A percentile compares a stretch with the other conserved stretches of the same genome.
Conservation (phyloP, 1,140 invertebrate genomes). For the Agrypnia vestita region DNA sequence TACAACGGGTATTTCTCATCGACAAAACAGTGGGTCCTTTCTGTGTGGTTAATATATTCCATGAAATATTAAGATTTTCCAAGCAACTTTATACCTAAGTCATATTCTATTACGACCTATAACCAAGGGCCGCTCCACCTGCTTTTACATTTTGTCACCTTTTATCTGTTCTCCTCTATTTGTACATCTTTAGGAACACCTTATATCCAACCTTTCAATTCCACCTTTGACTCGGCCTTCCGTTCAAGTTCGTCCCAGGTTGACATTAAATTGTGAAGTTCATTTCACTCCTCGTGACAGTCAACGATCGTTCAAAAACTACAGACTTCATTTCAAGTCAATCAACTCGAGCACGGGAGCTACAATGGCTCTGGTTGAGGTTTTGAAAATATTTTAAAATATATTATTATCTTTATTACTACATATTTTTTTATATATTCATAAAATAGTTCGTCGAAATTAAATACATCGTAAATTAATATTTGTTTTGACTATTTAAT, state of each 20-base stretch:
- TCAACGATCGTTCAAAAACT: neutral
- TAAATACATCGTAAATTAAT: no score
- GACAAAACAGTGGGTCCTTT: no score
- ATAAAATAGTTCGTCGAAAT: no score
- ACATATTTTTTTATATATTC: no score
- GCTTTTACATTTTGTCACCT: neutral
- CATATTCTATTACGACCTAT: neutral
- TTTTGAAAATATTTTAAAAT: no score
- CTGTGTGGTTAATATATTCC: neutral
- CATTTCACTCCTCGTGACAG: neutral
- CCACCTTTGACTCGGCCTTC: neutral
- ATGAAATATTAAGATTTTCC: neutral
- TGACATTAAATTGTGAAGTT: slow-evolving; percentile 14
- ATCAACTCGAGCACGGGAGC: neutral
- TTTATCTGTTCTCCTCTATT: neutral
- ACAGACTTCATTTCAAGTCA: neutral
- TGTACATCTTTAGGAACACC: neutral
- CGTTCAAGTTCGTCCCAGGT: neutral
- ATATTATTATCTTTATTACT: no score
- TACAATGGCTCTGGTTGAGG: neutral
- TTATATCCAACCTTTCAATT: neutral
- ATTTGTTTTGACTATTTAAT: no score
- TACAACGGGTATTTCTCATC: no score
- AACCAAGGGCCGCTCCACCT: neutral
- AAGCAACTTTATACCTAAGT: neutral